These are phyloP conservation scores for Ethmia dodecea DNA, from an alignment of 2,888 invertebrate genomes.

Conservation along the genomic window DNA sequence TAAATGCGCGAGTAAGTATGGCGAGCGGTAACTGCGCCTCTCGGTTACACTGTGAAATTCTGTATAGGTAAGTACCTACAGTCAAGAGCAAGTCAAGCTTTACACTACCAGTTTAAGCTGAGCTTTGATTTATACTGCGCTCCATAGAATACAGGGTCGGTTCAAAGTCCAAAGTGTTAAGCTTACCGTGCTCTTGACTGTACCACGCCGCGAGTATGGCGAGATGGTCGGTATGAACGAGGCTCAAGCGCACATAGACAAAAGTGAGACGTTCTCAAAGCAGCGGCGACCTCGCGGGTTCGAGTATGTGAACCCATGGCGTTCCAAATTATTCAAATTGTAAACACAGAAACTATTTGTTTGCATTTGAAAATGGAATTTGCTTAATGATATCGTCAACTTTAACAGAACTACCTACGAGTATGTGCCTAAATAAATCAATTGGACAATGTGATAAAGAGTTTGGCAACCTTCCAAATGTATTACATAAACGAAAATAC, in stretches of 20 bases:
- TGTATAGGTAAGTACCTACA: constrained; percentile 4
- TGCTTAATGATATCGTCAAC: too few species aligned
- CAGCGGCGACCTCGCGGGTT: constrained; percentile 44
- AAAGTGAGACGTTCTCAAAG: constrained; percentile 59
- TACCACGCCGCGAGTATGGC: too few species aligned
- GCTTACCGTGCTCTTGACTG: constrained; percentile 42
- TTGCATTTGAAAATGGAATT: constrained; percentile 20
- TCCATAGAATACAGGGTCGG: too few species aligned
- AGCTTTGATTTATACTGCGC: too few species aligned
- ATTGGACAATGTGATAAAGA: too few species aligned
- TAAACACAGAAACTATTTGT: constrained; percentile 51
- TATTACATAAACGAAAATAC: too few species aligned
- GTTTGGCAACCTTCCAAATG: too few species aligned
- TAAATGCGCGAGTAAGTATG: constrained; percentile 45
- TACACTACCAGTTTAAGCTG: too few species aligned
- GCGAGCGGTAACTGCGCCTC: constrained; percentile 36
- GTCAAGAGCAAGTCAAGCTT: neutral
- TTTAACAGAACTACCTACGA: too few species aligned
- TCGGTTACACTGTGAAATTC: constrained; percentile 27
- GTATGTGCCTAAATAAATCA: too few species aligned
- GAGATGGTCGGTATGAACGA: constrained; percentile 37
- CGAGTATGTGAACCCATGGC: constrained; percentile 47
- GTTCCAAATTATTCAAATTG: constrained; percentile 47
- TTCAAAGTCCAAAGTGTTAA: constrained; percentile 25
- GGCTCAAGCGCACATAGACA: constrained; percentile 49